Evolutionary conservation across 1,140 invertebrate species (phyloP), one percentile per base, ranked within the genome.

Genomic region (Calephelis nemesis): DNA sequence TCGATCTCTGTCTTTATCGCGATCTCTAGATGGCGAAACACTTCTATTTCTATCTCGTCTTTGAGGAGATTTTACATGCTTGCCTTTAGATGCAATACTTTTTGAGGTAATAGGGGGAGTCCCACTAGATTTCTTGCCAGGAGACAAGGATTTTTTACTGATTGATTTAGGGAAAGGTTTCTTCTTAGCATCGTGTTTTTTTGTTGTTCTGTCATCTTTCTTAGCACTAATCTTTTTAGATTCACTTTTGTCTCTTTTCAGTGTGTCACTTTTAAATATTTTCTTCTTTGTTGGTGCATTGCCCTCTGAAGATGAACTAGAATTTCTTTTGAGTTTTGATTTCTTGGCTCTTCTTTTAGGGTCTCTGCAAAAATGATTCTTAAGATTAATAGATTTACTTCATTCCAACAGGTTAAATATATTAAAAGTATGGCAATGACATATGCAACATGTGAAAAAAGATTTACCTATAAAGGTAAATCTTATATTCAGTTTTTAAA

Each of bases 21-120:
- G 84, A 70, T 67, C 67, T 39, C 79, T 80, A 75, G 85, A 84
- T 47, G 88, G 89, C 45, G 92, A 92, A 62, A 74, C 63, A 79
- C 91, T 92, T 78, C 84, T 82, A 69, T 90, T 91, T 79, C 83
- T 85, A 42, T 91, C 90, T 72, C 84, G 83, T 68, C 86, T 83
- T 74, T 70, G 80, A 52, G 92, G 91, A 48, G 92, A 92, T 75
- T 92, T 92, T 4, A 78, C 78, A 81, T 89, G 86, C 74, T 92
- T 92, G 39, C 58, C 58, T 60, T 60, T 60, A n/a, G 58, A 60
- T 60, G 58, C 58, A 42, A 91, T 71, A 74, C 76, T 92, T 78
- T 92, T 92, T 52, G 88, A 85, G 60, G 83, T 88, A 65, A 92
- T 92, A 70, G 91, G 91, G 9, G 91, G 92, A 60, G 92, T 92